A percentile compares a stretch with the other conserved stretches of the same genome.
Evolutionary conservation across 2,888 invertebrate species (phyloP).

Genomic region (Torymus auratus): DNA sequence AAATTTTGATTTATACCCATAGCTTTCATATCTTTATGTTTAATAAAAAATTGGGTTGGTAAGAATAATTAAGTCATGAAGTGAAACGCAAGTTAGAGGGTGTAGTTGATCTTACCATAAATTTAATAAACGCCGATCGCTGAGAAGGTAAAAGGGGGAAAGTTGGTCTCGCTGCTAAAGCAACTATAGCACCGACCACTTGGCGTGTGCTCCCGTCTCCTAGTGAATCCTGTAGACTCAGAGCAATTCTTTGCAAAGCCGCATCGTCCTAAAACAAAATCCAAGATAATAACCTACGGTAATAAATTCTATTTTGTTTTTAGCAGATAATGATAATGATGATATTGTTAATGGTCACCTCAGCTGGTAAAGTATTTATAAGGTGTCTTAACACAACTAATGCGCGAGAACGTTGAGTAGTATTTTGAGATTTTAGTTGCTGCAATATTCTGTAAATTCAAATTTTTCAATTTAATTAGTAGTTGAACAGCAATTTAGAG

Average conservation of each 20-base stretch:
- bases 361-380: constrained; percentile 71
- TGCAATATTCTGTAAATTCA: constrained; percentile 66
- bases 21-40: not conserved
- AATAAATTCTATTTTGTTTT: not conserved
- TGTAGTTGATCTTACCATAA: constrained; percentile 64
- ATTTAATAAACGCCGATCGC: constrained; percentile 68
- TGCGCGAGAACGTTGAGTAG: constrained; percentile 66
- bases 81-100: no score
- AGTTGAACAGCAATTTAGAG: not conserved
- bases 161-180: constrained; percentile 70
- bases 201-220: constrained; percentile 68
- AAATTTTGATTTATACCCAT: constrained; percentile 13
- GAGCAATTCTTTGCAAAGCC: constrained; percentile 69
- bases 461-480: constrained; percentile 9
- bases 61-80: no score
- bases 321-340: not conserved
- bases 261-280: constrained; percentile 65
- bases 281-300: not conserved
- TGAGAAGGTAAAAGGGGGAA: constrained; percentile 70
- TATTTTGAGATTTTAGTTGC: constrained; percentile 66
- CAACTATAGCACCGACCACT: constrained; percentile 70
- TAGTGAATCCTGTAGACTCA: constrained; percentile 70
- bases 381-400: constrained; percentile 69
- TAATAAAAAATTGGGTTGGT: no score
- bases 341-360: constrained; percentile 61